Evolutionary conservation across 2,888 invertebrate genomes (phyloP), one percentile per base, ranked within the genome.

Genomic region (Trachelus tabidus): DNA sequence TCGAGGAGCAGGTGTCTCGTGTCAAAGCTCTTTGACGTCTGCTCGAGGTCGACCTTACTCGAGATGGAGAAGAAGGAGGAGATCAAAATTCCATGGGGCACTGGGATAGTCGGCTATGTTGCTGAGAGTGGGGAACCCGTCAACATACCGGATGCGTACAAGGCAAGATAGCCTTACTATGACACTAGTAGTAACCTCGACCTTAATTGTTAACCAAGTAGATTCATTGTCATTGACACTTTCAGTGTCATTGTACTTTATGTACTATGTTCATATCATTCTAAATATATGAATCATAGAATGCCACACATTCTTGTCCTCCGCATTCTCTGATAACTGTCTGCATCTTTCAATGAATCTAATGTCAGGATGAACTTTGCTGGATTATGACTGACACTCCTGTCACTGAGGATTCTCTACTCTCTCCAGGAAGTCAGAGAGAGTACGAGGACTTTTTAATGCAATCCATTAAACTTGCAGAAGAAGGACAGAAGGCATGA

Each of bases 61-160:
- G 98, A 98, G 92, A 97, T 97, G 96, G 97, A 97, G 91, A 96
- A 96, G 90, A 95, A 97, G 86, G 97, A 98, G 83, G 98, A 98
- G 92, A 98, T 98, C 87, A 94, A 96, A 89, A 97, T 98, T 90
- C 97, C 98, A 34, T 98, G 98, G 97, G 98, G 98, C 77, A 96
- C 96, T 77, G 98, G 98, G 78, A 98, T 98, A 89, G 98, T 98
- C 68, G 98, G 98, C 23, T 97, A 96, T 92, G 98, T 98, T 73
- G 98, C 98, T 31, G 96, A 97, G 90, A 97, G 97, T 89, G 98
- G 98, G 77, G 96, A 97, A 89, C 95, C 97, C 15, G 97, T 98
- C 89, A 98, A 98, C 93, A 98, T 98, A 92, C 97, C 97, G 79
- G 98, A 98, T 92, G 98, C 98, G 77, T 98, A 98, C 92, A 95